Evolutionary conservation across 2,797 vertebrate genomes (phyloP), one percentile per base, ranked within the genome.

Genomic region (Enteromius viviparus): DNA sequence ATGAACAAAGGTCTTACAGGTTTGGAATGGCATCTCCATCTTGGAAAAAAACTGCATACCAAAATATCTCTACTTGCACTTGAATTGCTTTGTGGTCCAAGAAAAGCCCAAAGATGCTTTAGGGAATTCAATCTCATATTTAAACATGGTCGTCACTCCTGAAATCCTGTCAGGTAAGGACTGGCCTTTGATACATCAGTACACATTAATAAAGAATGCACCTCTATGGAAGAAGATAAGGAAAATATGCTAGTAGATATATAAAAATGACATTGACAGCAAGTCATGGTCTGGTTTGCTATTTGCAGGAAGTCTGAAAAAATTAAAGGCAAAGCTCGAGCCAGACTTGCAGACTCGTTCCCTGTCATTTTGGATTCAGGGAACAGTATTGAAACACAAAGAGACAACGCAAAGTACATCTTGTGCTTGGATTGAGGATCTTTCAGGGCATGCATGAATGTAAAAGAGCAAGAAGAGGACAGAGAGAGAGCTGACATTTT

Each of bases 401-500:
- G 78, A 14, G 37, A 42, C n/a, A 70, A 55, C 19, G 0, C 10
- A 23, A 74, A 45, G 55, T 34, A 37, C 19, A 62, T 14, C 8
- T 10, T 65, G 9, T 14, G 51, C 42, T 37, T 53, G 42, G n/a
- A 45, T 66, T 53, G 8, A 45, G 23, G 21, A 74, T 37, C 21
- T 74, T 65, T 81, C 12, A 19, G 42, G 45, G 14, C 19, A 66
- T 26, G 34, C n/a, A 75, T 53, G 32, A 51, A 49, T 10, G 12
- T 49, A 47, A 71, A 74, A 82, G 45, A 75, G 21, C 42, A 26
- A 40, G 14, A 58, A 34, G 37, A 45, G 29, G 19, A 23, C 51
- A 68, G 42, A 78, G 60, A 66, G 42, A 11, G 42, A 53, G 10
- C 62, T n/a, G 37, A 82, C 60, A n/a, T 82, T 76, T 40, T 9